Conservation (phyloP, 1,140 invertebrate genomes). For the Drosophila guanche region DNA sequence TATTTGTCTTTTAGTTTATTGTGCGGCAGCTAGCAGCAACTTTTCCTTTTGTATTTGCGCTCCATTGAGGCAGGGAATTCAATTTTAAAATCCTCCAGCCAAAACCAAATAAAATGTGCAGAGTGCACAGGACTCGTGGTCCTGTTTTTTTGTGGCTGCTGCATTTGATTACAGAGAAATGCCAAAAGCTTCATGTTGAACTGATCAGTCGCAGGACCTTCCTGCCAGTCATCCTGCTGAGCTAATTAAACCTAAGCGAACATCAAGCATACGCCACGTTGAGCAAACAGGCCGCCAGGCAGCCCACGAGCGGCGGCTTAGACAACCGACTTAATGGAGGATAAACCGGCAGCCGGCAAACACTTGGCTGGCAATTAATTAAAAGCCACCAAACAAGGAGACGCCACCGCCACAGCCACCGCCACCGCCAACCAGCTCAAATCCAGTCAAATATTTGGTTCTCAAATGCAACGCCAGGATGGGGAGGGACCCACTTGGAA, state of each 20-base stretch:
- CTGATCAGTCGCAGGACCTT: conserved; percentile 38
- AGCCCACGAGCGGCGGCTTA: conserved; percentile 27
- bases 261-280: conserved; percentile 54
- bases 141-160: conserved; percentile 15
- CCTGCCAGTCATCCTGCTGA: conserved; percentile 6
- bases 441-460: conserved; percentile 39
- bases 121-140: conserved; percentile 47
- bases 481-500: conserved; percentile 5
- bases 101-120: conserved; percentile 16
- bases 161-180: conserved; percentile 63
- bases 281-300: conserved; percentile 43
- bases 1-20: conserved; percentile 80
- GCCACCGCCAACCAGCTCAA: conserved; percentile 12
- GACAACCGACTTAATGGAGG: conserved; percentile 39
- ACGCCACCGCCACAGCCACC: background rate
- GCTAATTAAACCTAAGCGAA: conserved; percentile 61
- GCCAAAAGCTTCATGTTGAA: conserved; percentile 39
- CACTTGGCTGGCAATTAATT: conserved; percentile 67
- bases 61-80: conserved; percentile 76
- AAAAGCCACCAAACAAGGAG: conserved; percentile 44
- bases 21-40: conserved; percentile 58
- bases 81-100: conserved; percentile 68
- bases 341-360: conserved; percentile 44
- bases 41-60: conserved; percentile 72
- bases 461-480: conserved; percentile 26